Evolutionary conservation across 2,888 invertebrate genomes (phyloP).

Genomic region (Thysanoteuthis rhombus): DNA sequence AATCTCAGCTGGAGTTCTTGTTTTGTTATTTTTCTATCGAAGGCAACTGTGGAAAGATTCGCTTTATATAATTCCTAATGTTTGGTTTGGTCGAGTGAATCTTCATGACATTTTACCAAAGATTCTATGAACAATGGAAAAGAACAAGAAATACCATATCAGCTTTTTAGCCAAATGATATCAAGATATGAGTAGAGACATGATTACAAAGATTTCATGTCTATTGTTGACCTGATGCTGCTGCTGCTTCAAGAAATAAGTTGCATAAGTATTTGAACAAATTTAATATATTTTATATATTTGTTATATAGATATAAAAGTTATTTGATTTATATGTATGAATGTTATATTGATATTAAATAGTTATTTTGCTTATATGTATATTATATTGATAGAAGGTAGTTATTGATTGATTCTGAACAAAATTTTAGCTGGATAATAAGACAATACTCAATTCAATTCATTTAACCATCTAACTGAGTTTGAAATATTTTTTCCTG

Average conservation of each 20-base stretch:
- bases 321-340: no score
- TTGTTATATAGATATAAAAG: no score
- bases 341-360: no score
- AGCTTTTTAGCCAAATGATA: background rate
- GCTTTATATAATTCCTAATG: background rate
- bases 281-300: no score
- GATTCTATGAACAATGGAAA: background rate
- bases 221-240: background rate
- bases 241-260: background rate
- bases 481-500: no score
- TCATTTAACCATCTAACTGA: no score
- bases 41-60: background rate
- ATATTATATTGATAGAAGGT: no score
- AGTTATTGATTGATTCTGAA: no score
- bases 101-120: background rate
- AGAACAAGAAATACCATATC: background rate
- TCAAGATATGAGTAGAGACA: background rate
- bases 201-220: background rate
- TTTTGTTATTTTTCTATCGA: background rate
- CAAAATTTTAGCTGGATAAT: no score
- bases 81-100: background rate
- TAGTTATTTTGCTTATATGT: no score
- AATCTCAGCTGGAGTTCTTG: background rate
- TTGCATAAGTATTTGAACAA: no score
- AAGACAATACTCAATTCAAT: no score